Evolutionary conservation across 2,113 vertebrate species (phyloP), one percentile per base, ranked within the genome.

Genomic region (Polypterus senegalus): DNA sequence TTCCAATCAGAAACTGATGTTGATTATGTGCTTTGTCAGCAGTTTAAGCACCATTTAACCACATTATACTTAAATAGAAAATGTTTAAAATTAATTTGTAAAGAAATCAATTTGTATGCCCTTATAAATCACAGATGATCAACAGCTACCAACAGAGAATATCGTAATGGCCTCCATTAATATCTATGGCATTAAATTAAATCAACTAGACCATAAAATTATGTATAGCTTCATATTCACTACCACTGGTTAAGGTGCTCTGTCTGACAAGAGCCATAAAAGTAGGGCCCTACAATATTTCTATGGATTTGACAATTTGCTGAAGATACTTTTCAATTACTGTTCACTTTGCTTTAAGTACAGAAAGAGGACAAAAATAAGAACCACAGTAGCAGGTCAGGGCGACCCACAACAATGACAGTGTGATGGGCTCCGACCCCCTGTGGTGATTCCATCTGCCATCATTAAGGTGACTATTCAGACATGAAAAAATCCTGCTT

Each of bases 381-480:
- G 62, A 64, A 58, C 55, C 63, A 47, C 63, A 46, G 85, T 81
- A 88, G 72, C 86, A 71, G 90, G 91, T 90, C 90, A 89, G 83
- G 82, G 85, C 84, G 82, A 85, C 61, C 70, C 71, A 77, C 73
- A 82, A 86, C 89, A 89, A 87, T 84, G 89, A 88, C 88, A 87
- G 83, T 82, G 83, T 89, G 85, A 86, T 86, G 86, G 86, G 86
- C 83, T 80, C 67, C 76, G 77, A 70, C 83, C 85, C 83, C 91
- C 89, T 54, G 79, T 61, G 67, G 90, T 61, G 87, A 83, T 87
- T 89, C 90, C 91, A 91, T 92, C 90, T 92, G 90, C 89, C 89
- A 81, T 92, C 91, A 93, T 91, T 92, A 91, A 90, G 88, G 86
- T 89, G 88, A 84, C 89, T 89, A 90, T 71, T 91, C 89, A 92